Percentiles rank a stretch among this genome's conserved stretches.
Conservation (phyloP, 2,113 vertebrate genomes). For the Pipa parva region DNA sequence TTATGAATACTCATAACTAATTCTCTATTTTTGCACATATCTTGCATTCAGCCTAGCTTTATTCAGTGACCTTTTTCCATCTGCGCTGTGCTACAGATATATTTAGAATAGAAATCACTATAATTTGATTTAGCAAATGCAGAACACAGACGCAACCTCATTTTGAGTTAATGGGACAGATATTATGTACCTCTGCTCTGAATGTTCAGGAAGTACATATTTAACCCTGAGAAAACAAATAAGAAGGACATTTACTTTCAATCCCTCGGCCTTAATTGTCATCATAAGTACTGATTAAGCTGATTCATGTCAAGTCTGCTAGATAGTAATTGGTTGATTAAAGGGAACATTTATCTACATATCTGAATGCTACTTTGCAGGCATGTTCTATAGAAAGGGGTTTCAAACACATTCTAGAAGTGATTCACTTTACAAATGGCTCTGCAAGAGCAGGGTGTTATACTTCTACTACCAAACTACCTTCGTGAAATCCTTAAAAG, state of each 20-base stretch:
- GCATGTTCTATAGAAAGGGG: neutral
- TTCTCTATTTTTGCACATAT: neutral
- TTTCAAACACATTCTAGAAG: no score
- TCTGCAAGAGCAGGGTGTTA: no score
- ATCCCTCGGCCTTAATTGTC: neutral
- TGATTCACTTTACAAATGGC: no score
- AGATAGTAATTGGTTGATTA: neutral
- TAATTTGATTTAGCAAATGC: constrained; percentile 38
- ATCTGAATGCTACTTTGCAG: neutral
- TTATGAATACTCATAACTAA: neutral
- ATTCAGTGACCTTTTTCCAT: constrained; percentile 30
- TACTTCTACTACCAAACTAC: no score
- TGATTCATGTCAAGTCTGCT: neutral
- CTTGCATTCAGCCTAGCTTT: neutral
- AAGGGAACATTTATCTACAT: neutral
- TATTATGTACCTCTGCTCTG: constrained; percentile 16
- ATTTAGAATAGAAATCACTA: constrained; percentile 39
- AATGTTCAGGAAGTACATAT: constrained; percentile 7
- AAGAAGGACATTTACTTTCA: neutral
- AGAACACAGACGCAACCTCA: constrained; percentile 19
- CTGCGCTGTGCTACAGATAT: constrained; percentile 26
- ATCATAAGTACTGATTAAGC: neutral
- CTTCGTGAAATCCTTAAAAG: no score
- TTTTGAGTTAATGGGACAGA: constrained; percentile 24
- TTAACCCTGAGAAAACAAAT: neutral